Evolutionary conservation across 2,113 vertebrate genomes (phyloP).

Genomic region (Chionomys nivalis): DNA sequence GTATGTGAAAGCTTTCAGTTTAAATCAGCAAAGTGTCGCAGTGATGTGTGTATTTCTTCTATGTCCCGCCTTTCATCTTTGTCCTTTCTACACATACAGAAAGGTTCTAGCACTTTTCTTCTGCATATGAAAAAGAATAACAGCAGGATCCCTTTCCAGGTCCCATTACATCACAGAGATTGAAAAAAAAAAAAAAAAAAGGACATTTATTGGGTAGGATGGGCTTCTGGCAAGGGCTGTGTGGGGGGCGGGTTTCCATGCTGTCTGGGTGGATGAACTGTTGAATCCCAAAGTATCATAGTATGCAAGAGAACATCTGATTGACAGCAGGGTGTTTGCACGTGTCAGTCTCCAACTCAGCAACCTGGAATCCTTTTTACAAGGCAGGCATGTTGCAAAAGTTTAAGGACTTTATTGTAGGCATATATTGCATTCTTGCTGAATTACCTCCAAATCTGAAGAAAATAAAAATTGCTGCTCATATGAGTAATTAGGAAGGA

Average conservation of each 20-base stretch:
- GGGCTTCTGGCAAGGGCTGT: fast-evolving
- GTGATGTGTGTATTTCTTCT: not conserved
- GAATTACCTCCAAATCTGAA: not conserved
- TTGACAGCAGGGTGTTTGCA: not conserved
- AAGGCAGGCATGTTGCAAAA: not conserved
- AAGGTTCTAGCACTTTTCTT: not conserved
- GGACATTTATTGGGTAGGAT: too few species aligned
- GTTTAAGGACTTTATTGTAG: not conserved
- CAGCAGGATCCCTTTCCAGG: fast-evolving
- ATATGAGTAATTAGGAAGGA: not conserved
- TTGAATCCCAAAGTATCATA: not conserved
- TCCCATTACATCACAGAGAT: not conserved
- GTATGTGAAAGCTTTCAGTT: not conserved
- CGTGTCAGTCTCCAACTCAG: not conserved
- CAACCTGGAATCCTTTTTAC: not conserved
- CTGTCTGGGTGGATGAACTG: not conserved
- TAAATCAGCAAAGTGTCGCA: not conserved
- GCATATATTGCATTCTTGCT: not conserved
- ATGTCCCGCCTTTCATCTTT: not conserved
- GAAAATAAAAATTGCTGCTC: not conserved
- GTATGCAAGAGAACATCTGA: not conserved
- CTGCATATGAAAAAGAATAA: not conserved
- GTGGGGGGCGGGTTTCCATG: fast-evolving
- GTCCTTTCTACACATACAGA: fast-evolving
- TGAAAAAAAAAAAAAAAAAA: too few species aligned